A percentile compares a stretch with the other conserved stretches of the same genome.
Evolutionary conservation across 2,888 invertebrate species (phyloP).

Genomic region (Oscheius myriophilus): DNA sequence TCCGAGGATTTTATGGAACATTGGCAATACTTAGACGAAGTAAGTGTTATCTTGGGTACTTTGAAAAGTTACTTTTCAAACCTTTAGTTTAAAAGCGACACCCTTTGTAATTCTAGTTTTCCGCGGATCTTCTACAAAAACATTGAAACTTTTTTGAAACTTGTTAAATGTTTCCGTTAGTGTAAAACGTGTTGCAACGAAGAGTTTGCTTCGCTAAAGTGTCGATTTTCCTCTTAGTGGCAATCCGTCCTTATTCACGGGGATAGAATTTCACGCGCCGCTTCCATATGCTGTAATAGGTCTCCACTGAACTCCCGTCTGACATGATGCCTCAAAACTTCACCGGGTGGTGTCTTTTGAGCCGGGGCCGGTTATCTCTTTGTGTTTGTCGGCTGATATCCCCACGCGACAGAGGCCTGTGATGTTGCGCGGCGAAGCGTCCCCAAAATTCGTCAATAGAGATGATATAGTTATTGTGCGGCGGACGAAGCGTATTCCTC

Average conservation of each 20-base stretch:
- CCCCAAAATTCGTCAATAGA: conserved; percentile 32
- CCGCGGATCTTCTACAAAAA: no score
- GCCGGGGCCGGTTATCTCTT: conserved; percentile 4
- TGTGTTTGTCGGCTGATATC: conserved; percentile 21
- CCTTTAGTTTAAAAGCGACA: no score
- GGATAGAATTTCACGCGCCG: conserved; percentile 31
- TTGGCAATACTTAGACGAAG: conserved; percentile 68
- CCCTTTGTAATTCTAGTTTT: no score
- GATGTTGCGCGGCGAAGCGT: conserved; percentile 30
- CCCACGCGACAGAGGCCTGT: conserved; percentile 6
- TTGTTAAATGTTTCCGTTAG: no score
- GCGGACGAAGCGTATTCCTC: conserved; percentile 26
- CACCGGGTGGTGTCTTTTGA: conserved; percentile 8
- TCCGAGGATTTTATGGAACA: conserved; percentile 66
- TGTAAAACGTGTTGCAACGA: no score
- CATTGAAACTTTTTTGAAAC: not conserved
- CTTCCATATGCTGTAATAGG: conserved; percentile 31
- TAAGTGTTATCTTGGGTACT: conserved; percentile 37
- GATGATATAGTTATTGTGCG: conserved; percentile 35
- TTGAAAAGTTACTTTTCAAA: no score
- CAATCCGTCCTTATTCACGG: conserved; percentile 28
- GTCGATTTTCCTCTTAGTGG: conserved; percentile 26
- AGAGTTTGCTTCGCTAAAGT: conserved; percentile 16
- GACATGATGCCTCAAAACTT: conserved; percentile 1
- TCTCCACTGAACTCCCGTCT: conserved; percentile 26